Evolutionary conservation across 2,888 invertebrate genomes (phyloP).

Genomic region (Bellardia pandia): DNA sequence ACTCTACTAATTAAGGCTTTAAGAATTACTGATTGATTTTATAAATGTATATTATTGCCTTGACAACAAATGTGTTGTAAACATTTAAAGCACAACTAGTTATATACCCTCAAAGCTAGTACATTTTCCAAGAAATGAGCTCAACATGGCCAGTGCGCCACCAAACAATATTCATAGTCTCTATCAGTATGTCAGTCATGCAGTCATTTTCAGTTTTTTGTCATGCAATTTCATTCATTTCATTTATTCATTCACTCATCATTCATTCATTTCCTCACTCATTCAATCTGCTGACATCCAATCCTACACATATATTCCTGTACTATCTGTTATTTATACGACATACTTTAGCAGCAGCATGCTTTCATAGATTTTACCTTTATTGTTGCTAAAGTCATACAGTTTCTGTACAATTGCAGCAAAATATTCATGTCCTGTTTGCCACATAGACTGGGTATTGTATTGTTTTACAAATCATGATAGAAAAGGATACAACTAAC

Average conservation of each 20-base stretch:
- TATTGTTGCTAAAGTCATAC: slow-evolving; percentile 42
- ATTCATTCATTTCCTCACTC: slow-evolving; percentile 51
- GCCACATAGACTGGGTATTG: not conserved
- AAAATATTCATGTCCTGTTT: slow-evolving; percentile 53
- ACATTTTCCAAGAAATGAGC: too few relatives aligned
- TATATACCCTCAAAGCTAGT: too few relatives aligned
- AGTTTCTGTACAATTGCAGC: slow-evolving; percentile 32
- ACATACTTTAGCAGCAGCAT: slow-evolving; percentile 4
- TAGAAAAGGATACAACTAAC: not conserved
- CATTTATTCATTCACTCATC: slow-evolving; percentile 43
- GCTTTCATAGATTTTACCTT: slow-evolving; percentile 36
- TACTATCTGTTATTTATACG: slow-evolving; percentile 49
- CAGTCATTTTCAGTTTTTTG: slow-evolving; percentile 5
- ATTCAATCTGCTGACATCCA: slow-evolving; percentile 20
- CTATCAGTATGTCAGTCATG: slow-evolving; percentile 9
- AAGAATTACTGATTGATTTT: too few relatives aligned
- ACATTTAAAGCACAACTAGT: too few relatives aligned
- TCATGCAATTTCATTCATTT: slow-evolving; percentile 41
- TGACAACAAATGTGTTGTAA: too few relatives aligned
- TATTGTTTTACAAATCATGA: slow-evolving; percentile 28
- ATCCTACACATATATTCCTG: slow-evolving; percentile 1
- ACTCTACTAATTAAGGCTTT: too few relatives aligned
- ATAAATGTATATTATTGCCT: too few relatives aligned
- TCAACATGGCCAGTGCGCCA: not conserved
- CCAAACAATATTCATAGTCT: not conserved